Conservation (phyloP, 1,140 invertebrate species). For the Dendrolimus punctatus region DNA sequence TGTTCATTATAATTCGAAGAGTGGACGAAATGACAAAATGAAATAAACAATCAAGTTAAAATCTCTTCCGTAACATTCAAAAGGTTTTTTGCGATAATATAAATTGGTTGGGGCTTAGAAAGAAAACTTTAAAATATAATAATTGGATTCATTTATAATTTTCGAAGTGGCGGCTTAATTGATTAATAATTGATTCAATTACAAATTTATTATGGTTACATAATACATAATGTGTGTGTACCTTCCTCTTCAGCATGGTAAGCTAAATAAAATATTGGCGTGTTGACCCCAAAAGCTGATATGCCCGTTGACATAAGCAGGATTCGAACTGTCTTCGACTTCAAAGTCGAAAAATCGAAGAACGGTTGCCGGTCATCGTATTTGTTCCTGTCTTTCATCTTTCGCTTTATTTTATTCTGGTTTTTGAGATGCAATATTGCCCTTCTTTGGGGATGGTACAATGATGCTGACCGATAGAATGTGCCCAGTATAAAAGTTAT, state of each 20-base stretch:
- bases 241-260: constrained; percentile 84
- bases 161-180: too few species aligned
- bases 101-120: too few species aligned
- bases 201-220: too few species aligned
- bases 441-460: constrained; percentile 91
- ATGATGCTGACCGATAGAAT: constrained; percentile 90
- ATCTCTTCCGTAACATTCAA: too few species aligned
- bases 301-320: constrained; percentile 85
- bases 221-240: too few species aligned
- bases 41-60: too few species aligned
- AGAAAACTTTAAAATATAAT: too few species aligned
- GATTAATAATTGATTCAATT: too few species aligned
- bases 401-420: constrained; percentile 82
- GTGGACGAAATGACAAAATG: too few species aligned
- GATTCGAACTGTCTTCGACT: constrained; percentile 88
- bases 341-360: constrained; percentile 88
- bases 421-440: constrained; percentile 93
- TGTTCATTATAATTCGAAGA: too few species aligned
- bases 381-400: constrained; percentile 84
- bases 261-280: constrained; percentile 89
- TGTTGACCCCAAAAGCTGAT: constrained; percentile 87
- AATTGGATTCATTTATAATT: too few species aligned
- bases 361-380: constrained; percentile 85
- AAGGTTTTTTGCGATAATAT: too few species aligned
- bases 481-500: constrained; percentile 90